A percentile compares a stretch with the other conserved stretches of the same genome.
These are phyloP conservation scores for Lophius piscatorius DNA, from an alignment of 2,113 vertebrate genomes.

Conservation along the genomic window DNA sequence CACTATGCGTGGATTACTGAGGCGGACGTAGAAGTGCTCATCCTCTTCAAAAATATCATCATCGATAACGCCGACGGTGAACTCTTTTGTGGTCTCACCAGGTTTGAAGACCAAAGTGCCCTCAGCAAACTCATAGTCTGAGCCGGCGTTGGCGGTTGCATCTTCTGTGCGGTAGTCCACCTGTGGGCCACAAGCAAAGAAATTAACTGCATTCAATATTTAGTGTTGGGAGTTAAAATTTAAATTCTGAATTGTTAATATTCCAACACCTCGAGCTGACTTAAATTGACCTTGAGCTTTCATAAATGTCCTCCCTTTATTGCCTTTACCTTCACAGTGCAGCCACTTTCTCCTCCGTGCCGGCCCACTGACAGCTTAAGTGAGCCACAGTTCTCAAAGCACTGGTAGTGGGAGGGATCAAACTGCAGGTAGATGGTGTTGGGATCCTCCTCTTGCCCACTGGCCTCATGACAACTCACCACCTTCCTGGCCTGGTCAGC, in stretches of 20 bases:
- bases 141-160: slow-evolving; percentile 85
- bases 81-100: slow-evolving; percentile 82
- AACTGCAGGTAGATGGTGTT: slow-evolving; percentile 84
- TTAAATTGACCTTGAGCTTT: slow-evolving; percentile 32
- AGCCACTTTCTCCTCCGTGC: slow-evolving; percentile 80
- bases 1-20: slow-evolving; percentile 82
- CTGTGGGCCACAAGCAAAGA: slow-evolving; percentile 47
- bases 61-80: slow-evolving; percentile 85
- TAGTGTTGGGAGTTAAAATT: slow-evolving; percentile 24
- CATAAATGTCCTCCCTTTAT: background rate
- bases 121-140: slow-evolving; percentile 86
- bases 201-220: slow-evolving; percentile 45
- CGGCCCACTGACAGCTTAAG: slow-evolving; percentile 80
- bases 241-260: slow-evolving; percentile 45
- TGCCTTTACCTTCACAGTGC: slow-evolving; percentile 79
- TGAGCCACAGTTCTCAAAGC: slow-evolving; percentile 88
- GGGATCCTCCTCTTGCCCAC: slow-evolving; percentile 82
- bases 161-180: slow-evolving; percentile 88
- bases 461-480: slow-evolving; percentile 82
- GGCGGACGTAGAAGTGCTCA: slow-evolving; percentile 85
- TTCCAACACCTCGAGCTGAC: slow-evolving; percentile 5
- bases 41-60: slow-evolving; percentile 90
- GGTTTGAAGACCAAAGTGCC: slow-evolving; percentile 86
- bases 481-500: slow-evolving; percentile 86
- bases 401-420: slow-evolving; percentile 84